phyloP scores from a whole-genome alignment of 2,888 invertebrate species.

The Hydropsyche betteni region DNA sequence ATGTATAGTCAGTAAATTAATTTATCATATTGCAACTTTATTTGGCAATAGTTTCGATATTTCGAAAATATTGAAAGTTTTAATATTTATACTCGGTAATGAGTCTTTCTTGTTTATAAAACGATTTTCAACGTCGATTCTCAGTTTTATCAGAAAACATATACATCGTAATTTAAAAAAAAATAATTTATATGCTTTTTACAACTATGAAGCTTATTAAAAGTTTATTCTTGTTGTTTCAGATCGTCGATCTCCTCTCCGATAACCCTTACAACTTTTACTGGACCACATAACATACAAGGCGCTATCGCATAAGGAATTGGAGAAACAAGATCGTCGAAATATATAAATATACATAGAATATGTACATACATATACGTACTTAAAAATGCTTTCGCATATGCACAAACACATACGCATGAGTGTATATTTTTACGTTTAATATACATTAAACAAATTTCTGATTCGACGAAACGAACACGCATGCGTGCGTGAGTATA shows the following conservation, averaged over 20 bases:
- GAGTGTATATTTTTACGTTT: not conserved
- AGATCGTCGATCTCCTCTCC: slow-evolving; percentile 33
- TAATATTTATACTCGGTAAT: too few relatives aligned
- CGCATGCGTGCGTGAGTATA: not conserved
- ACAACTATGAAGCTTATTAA: not conserved
- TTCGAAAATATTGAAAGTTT: too few relatives aligned
- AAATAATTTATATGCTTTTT: too few relatives aligned
- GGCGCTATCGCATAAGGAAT: slow-evolving; percentile 37
- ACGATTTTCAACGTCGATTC: too few relatives aligned
- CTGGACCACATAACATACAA: slow-evolving; percentile 39
- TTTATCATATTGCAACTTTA: too few relatives aligned
- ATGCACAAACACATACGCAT: not conserved
- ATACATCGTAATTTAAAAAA: too few relatives aligned
- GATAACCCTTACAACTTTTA: slow-evolving; percentile 36
- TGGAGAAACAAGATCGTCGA: slow-evolving; percentile 34
- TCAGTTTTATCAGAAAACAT: too few relatives aligned
- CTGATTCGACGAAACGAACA: not conserved
- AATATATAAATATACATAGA: slow-evolving; percentile 11
- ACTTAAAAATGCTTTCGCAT: slow-evolving; percentile 1
- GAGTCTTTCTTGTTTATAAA: too few relatives aligned
- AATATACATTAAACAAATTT: not conserved
- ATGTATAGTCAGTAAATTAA: too few relatives aligned
- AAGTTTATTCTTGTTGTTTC: slow-evolving; percentile 34
- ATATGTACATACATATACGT: slow-evolving; percentile 9
- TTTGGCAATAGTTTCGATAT: too few relatives aligned